phyloP scores from a whole-genome alignment of 37 sponge, comb jelly and placozoan species.

The Chondrilla cf. caribensis region DNA sequence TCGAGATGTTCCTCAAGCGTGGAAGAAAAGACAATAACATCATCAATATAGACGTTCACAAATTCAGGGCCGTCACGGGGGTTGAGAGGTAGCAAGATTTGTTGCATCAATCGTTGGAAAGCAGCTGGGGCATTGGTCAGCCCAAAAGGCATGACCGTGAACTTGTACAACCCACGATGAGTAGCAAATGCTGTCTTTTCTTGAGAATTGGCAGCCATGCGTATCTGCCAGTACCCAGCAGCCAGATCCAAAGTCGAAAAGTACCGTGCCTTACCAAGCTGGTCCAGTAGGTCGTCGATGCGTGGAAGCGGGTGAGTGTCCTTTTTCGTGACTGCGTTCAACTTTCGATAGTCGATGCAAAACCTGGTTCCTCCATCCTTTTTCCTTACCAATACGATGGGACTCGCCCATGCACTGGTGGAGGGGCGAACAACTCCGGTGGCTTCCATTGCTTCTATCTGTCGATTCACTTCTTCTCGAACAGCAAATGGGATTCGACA shows the following conservation, averaged over 20 bases:
- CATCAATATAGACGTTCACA: conserved; percentile 28
- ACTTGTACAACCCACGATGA: conserved; percentile 19
- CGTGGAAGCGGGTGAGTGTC: conserved; percentile 12
- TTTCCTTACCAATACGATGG: conserved; percentile 19
- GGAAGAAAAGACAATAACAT: conserved; percentile 6
- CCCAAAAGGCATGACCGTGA: conserved; percentile 22
- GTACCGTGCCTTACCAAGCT: neutral
- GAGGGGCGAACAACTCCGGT: conserved; percentile 10
- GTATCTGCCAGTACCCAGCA: conserved; percentile 31
- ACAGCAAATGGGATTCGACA: neutral
- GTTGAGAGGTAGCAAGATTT: neutral
- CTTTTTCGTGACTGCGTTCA: conserved; percentile 29
- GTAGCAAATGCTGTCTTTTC: conserved; percentile 29
- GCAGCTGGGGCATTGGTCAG: conserved; percentile 24
- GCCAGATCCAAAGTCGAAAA: conserved; percentile 21
- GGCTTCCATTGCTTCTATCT: conserved; percentile 15
- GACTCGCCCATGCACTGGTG: conserved; percentile 14
- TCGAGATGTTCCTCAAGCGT: conserved; percentile 5
- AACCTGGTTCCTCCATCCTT: conserved; percentile 20
- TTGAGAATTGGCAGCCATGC: neutral
- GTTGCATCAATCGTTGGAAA: conserved; percentile 34
- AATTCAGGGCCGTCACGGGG: neutral
- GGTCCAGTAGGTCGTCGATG: conserved; percentile 23
- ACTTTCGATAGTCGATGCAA: conserved; percentile 10
- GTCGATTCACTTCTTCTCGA: neutral